These are phyloP conservation scores for Trachelus tabidus DNA, from an alignment of 2,888 invertebrate genomes.

Conservation along the genomic window DNA sequence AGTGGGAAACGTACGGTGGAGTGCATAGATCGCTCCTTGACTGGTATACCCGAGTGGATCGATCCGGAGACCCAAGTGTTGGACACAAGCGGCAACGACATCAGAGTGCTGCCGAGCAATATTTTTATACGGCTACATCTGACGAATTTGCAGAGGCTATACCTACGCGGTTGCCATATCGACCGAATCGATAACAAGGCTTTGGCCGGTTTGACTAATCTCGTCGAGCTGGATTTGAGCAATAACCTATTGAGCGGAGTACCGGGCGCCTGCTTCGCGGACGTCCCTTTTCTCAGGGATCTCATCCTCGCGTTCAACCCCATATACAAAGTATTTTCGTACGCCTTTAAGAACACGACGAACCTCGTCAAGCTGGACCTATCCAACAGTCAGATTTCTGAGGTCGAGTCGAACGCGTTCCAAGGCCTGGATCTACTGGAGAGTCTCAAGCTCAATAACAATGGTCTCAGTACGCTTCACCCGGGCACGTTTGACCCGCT, in stretches of 20 bases:
- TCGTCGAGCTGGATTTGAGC: slow-evolving; percentile 90
- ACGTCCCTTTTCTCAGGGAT: slow-evolving; percentile 85
- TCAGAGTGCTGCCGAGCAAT: slow-evolving; percentile 84
- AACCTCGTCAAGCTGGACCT: slow-evolving; percentile 86
- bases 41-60: slow-evolving; percentile 86
- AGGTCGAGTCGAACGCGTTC: slow-evolving; percentile 82
- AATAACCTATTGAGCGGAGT: slow-evolving; percentile 84
- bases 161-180: slow-evolving; percentile 84
- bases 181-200: slow-evolving; percentile 88
- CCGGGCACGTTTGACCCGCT: slow-evolving; percentile 80
- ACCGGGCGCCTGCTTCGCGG: slow-evolving; percentile 82
- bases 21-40: slow-evolving; percentile 85
- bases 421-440: slow-evolving; percentile 81
- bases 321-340: slow-evolving; percentile 80
- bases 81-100: slow-evolving; percentile 88
- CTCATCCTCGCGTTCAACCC: slow-evolving; percentile 85
- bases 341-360: slow-evolving; percentile 80
- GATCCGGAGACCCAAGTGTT: slow-evolving; percentile 92
- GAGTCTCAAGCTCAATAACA: slow-evolving; percentile 83
- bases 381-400: slow-evolving; percentile 83
- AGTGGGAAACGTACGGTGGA: slow-evolving; percentile 93
- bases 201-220: slow-evolving; percentile 86
- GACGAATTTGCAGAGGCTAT: slow-evolving; percentile 87
- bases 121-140: slow-evolving; percentile 85
- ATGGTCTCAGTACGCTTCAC: slow-evolving; percentile 79